Base-by-base conservation (phyloP, 1,140 invertebrate species). In the Pollicipes pollicipes region DNA sequence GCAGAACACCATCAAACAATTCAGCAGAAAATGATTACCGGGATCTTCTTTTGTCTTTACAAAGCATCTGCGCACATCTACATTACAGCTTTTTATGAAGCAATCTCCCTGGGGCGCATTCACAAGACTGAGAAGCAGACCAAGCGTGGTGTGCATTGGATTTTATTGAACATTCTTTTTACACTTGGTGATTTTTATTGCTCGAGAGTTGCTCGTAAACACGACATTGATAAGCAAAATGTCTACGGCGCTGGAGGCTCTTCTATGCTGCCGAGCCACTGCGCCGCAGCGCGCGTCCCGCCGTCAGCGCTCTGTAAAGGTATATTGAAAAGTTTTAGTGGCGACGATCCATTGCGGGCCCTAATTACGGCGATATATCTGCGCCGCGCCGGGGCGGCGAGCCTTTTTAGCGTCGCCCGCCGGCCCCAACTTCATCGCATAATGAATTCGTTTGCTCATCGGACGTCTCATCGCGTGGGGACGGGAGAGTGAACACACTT, bases 341-440 rank as follows among this genome's bases (percentile, higher is more conserved):
- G 10, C 45, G 21, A 10, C 45, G 45, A 17, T 58, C 45, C 13
- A 58, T 58, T 58, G 45, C 24, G 13, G 45, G 45, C 45, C 24
- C 45, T 58, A 58, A 58, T 58, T 58, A 21, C 21, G 17, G 45
- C 45, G 45, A 58, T 58, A 58, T 58, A 58, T 58, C 45, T 10
- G 45, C 6, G 10, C n/a, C 13, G 17, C 17, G 45, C 45, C 45
- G 45, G 45, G 13, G 45, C 13, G 13, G 21, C 45, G 45, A 10
- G 45, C 45, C 45, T 58, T 58, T 58, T 58, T 58, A 58, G 45
- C 45, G 45, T 24, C 10, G 13, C 13, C 45, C 45, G 13, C 45
- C 45, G 45, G 45, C 45, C 45, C 45, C 45, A 58, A 58, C 45
- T 58, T 58, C 45, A 58, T 58, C 45, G 45, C 45, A 58, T 58